These are phyloP conservation scores for Hybos culiciformis DNA, from an alignment of 2,888 invertebrate species.

Conservation along the genomic window DNA sequence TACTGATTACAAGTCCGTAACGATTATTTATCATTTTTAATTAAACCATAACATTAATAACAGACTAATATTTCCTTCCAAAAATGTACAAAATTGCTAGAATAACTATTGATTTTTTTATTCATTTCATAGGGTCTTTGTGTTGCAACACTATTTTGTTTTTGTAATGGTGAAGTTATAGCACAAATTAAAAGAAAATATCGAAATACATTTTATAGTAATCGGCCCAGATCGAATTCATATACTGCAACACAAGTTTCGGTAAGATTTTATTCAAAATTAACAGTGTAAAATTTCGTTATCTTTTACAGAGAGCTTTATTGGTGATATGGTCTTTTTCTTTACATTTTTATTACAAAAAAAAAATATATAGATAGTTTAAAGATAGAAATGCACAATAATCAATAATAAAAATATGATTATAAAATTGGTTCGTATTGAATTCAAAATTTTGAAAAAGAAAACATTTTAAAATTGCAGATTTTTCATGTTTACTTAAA, in stretches of 20 bases:
- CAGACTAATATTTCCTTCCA: neutral
- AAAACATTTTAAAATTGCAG: no score
- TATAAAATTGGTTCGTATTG: neutral
- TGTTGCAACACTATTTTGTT: constrained; percentile 83
- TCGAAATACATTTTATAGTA: constrained; percentile 52
- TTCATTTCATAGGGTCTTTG: constrained; percentile 60
- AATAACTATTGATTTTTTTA: no score
- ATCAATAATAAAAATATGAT: neutral
- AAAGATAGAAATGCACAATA: neutral
- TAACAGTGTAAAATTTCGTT: no score
- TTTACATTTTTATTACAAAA: constrained; percentile 1
- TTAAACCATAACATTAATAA: no score
- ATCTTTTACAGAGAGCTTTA: no score
- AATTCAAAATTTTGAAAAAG: no score
- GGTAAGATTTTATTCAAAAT: constrained; percentile 64
- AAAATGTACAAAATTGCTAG: no score
- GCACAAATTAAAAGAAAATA: constrained; percentile 73
- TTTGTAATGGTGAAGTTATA: constrained; percentile 90
- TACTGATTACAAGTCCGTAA: no score
- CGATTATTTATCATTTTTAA: no score
- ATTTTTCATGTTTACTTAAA: no score
- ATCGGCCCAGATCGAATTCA: constrained; percentile 64
- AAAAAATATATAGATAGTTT: neutral
- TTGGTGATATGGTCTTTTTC: no score
- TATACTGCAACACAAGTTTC: constrained; percentile 78